Evolutionary conservation across 2,113 vertebrate species (phyloP).

Genomic region (Rhea pennata): DNA sequence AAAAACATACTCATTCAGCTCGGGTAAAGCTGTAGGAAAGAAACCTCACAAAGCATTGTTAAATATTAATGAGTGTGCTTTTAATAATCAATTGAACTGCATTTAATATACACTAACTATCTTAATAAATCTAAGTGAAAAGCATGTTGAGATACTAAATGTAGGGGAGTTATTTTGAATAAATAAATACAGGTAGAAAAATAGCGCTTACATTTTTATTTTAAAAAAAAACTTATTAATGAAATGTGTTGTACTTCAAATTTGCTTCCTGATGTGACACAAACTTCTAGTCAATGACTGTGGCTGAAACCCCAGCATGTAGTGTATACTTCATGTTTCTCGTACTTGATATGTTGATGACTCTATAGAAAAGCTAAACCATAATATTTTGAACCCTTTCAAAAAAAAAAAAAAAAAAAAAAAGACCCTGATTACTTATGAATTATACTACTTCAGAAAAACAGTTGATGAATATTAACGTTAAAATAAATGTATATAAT

Average conservation of each 20-base stretch:
- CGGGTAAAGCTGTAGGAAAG: background rate
- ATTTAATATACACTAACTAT: background rate
- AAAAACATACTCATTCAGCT: background rate
- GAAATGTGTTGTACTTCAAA: background rate
- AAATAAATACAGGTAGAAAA: background rate
- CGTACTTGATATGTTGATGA: background rate
- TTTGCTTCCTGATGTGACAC: background rate
- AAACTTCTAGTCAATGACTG: background rate
- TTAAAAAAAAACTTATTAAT: background rate
- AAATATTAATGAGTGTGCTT: background rate
- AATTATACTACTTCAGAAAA: background rate
- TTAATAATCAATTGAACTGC: background rate
- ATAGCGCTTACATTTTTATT: background rate
- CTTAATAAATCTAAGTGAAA: conserved; percentile 7
- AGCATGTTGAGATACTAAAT: background rate
- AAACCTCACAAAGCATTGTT: background rate
- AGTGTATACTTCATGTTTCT: background rate
- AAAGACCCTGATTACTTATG: background rate
- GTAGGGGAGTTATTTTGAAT: background rate
- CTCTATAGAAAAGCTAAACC: background rate
- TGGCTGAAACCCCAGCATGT: background rate
- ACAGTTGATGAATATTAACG: background rate
- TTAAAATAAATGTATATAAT: background rate
- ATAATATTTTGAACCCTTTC: rapidly evolving
- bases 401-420: background rate